Percentiles rank a stretch among this genome's conserved stretches.
Conservation (phyloP, 2,797 vertebrate species). For the Cirrhinus mrigala region DNA sequence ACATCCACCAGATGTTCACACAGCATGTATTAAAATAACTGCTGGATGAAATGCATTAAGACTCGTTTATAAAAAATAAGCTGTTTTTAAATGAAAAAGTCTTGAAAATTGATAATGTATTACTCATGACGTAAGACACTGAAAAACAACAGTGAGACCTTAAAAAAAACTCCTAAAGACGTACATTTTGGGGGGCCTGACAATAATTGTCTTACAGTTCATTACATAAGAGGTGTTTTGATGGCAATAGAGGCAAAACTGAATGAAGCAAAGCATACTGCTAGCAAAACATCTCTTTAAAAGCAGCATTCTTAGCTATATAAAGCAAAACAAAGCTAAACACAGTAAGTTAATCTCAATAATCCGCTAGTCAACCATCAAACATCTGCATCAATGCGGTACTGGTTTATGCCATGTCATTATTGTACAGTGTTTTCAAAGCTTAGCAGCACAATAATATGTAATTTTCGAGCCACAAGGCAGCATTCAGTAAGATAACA, state of each 20-base stretch:
- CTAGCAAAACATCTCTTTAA: neutral
- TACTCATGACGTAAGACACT: neutral
- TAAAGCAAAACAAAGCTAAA: neutral
- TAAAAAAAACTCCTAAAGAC: neutral
- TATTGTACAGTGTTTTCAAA: conserved; percentile 1
- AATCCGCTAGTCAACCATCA: neutral
- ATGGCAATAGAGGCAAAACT: neutral
- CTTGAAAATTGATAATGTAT: too few species aligned
- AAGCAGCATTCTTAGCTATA: neutral
- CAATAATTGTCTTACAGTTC: neutral
- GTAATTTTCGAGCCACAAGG: conserved; percentile 28
- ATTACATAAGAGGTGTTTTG: neutral
- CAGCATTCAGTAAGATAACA: conserved; percentile 24
- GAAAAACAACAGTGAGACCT: neutral
- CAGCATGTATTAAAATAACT: neutral
- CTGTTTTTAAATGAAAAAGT: neutral
- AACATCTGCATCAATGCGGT: neutral
- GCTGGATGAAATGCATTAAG: neutral
- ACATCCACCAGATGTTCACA: neutral
- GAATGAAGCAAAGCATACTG: neutral
- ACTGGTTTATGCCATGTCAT: neutral
- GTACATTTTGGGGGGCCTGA: neutral
- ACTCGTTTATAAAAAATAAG: too few species aligned
- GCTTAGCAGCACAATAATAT: conserved; percentile 3
- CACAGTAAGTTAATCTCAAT: neutral